phyloP scores from a whole-genome alignment of 2,113 vertebrate species.

The Dinomys branickii region DNA sequence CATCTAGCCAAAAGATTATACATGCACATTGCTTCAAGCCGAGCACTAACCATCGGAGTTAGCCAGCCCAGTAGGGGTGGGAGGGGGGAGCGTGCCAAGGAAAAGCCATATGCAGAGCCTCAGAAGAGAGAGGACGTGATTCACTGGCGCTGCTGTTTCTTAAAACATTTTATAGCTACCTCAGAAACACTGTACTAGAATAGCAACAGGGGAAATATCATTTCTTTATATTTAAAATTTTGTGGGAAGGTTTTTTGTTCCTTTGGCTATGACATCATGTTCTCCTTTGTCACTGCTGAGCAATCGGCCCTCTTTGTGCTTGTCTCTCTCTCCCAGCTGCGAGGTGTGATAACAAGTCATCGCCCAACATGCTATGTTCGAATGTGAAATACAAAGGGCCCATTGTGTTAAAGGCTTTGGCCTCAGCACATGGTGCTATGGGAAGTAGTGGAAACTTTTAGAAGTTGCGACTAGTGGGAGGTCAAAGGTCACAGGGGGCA shows the following conservation, averaged over 20 bases:
- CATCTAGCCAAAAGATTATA: neutral
- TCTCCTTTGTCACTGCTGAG: neutral
- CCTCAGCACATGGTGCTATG: neutral
- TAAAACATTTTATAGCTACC: neutral
- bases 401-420: neutral
- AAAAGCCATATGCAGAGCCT: neutral
- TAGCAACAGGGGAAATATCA: neutral
- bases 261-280: neutral
- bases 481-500: neutral
- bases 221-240: neutral
- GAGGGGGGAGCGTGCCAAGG: neutral
- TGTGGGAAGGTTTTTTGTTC: neutral
- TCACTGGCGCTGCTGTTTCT: neutral
- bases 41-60: neutral
- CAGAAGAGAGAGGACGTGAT: neutral
- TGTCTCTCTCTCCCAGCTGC: neutral
- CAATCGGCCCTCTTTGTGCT: neutral
- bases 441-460: neutral
- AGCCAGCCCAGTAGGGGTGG: too few species aligned
- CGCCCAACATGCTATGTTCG: neutral
- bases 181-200: neutral
- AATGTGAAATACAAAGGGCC: neutral
- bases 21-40: neutral
- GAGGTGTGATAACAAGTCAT: neutral
- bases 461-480: neutral